Conservation (phyloP, 2,113 vertebrate species). For the human (Homo sapiens) region DNA sequence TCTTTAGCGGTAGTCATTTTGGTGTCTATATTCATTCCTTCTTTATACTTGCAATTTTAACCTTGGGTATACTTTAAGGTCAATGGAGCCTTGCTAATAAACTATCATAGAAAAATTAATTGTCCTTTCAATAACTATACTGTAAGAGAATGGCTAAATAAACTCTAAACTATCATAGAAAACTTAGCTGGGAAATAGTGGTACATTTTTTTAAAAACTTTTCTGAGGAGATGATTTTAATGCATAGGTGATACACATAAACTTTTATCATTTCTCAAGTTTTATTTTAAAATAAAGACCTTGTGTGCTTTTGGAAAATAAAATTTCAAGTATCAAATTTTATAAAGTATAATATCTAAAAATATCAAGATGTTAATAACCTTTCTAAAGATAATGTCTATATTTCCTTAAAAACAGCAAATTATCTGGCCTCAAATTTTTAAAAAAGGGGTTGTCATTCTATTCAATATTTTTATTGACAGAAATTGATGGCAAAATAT, state of each 20-base stretch:
- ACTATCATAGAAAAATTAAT: not conserved
- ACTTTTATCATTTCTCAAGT: not conserved
- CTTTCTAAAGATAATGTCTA: not conserved
- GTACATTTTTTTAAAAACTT: not conserved
- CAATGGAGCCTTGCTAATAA: not conserved
- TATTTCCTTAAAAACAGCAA: not conserved
- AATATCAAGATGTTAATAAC: not conserved
- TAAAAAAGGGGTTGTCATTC: not conserved
- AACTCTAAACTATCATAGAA: not conserved
- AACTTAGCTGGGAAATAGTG: not conserved
- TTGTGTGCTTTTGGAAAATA: constrained; percentile 10
- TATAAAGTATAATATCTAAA: not conserved
- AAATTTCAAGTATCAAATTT: not conserved
- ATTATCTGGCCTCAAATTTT: not conserved
- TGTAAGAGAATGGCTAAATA: not conserved
- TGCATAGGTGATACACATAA: not conserved
- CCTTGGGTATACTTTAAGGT: not conserved
- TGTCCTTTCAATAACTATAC: not conserved
- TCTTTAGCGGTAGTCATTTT: not conserved
- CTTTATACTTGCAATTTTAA: constrained; percentile 16
- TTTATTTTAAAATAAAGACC: not conserved
- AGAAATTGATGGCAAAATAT: not conserved
- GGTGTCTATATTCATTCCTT: not conserved
- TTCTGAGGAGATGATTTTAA: not conserved
- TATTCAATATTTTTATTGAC: not conserved